phyloP scores from a whole-genome alignment of 1,140 invertebrate genomes.

The Eumeta japonica region DNA sequence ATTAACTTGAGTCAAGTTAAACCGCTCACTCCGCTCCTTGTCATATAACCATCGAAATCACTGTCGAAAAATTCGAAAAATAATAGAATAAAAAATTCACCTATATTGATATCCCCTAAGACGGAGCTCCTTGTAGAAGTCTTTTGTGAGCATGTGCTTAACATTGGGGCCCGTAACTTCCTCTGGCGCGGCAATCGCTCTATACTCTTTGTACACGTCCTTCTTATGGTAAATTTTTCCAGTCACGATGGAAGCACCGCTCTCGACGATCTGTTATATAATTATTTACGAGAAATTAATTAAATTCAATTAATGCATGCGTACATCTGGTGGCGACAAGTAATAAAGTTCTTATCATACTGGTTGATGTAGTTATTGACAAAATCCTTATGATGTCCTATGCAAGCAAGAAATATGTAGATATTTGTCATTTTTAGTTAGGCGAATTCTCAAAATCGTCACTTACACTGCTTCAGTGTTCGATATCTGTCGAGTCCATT shows the following conservation, averaged over 20 bases:
- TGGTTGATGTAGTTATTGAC: too few species aligned
- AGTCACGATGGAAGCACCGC: conserved; percentile 73
- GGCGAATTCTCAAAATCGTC: too few species aligned
- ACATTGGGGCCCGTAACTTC: conserved; percentile 47
- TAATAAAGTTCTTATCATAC: too few species aligned
- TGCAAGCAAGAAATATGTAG: too few species aligned
- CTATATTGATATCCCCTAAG: conserved; percentile 90
- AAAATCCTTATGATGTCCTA: too few species aligned
- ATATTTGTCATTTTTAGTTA: too few species aligned
- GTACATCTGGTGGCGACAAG: too few species aligned
- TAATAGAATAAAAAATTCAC: conserved; percentile 21
- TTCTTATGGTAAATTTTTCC: conserved; percentile 64
- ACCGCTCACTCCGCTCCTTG: too few species aligned
- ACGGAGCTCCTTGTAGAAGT: conserved; percentile 90
- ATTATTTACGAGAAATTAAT: conserved; percentile 1
- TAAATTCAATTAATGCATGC: too few species aligned
- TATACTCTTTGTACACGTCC: conserved; percentile 47
- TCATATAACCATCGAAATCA: conserved; percentile 2
- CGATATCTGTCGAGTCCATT: too few species aligned
- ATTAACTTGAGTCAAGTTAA: too few species aligned
- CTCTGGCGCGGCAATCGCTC: conserved; percentile 39
- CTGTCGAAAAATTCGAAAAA: conserved; percentile 3
- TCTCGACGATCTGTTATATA: conserved; percentile 71
- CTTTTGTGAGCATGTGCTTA: conserved; percentile 62
- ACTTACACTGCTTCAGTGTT: too few species aligned